Conservation (phyloP, 2,797 vertebrate genomes). For the Anas bernieri region DNA sequence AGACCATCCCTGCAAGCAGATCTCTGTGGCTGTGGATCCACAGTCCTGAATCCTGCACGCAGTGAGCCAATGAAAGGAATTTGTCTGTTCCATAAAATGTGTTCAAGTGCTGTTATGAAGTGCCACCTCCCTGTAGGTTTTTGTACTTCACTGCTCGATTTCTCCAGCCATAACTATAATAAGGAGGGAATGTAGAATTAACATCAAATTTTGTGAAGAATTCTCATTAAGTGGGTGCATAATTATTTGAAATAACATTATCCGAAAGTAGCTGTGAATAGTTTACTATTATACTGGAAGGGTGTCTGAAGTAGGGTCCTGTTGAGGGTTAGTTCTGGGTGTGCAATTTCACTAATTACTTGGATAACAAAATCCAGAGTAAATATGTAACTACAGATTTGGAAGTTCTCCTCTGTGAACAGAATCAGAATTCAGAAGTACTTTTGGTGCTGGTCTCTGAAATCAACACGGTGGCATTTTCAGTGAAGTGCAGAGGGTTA, state of each 20-base stretch:
- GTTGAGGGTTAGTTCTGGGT: not conserved
- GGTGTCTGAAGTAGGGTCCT: not conserved
- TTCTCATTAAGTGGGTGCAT: not conserved
- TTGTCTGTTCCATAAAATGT: not conserved
- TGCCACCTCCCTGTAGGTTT: not conserved
- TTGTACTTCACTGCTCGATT: not conserved
- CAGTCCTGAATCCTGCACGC: not conserved
- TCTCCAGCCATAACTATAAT: rapidly evolving
- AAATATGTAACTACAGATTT: not conserved
- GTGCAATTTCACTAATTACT: not conserved
- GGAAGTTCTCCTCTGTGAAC: not conserved
- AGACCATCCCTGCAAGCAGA: not conserved
- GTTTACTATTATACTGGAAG: not conserved
- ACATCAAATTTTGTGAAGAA: not conserved
- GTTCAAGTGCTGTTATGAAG: not conserved
- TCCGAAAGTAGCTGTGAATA: not conserved
- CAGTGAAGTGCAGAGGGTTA: not conserved
- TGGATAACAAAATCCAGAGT: not conserved
- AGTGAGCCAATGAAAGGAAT: not conserved
- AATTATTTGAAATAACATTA: not conserved
- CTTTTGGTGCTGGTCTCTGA: not conserved
- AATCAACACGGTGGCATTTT: not conserved
- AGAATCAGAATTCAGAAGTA: not conserved
- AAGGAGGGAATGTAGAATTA: not conserved
- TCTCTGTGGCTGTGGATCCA: not conserved